phyloP scores from a whole-genome alignment of 2,113 vertebrate genomes.

The Haliaeetus leucogaster region DNA sequence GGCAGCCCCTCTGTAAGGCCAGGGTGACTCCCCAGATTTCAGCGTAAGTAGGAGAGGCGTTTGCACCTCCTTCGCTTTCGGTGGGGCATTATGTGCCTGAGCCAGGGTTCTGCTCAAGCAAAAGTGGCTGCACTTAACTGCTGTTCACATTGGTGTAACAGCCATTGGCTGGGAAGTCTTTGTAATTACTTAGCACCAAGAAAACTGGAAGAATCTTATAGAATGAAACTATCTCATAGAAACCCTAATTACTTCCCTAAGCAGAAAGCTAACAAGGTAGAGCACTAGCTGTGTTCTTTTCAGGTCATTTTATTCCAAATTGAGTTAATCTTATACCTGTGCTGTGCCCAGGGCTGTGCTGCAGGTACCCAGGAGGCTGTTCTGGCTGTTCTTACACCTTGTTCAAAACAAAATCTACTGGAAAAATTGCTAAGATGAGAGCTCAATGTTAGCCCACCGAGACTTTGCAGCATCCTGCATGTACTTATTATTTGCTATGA shows the following conservation, averaged over 20 bases:
- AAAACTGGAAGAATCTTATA: background rate
- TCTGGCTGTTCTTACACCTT: background rate
- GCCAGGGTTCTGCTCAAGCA: background rate
- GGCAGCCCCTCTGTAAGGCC: background rate
- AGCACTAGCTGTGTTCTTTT: background rate
- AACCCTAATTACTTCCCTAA: background rate
- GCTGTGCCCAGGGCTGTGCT: background rate
- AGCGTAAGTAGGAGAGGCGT: accelerated
- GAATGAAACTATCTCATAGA: background rate
- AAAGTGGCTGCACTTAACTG: background rate
- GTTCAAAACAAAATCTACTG: background rate
- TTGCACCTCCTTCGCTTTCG: background rate
- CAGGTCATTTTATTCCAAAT: background rate
- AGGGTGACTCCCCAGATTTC: background rate
- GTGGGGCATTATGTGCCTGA: background rate
- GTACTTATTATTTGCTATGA: slow-evolving; percentile 7
- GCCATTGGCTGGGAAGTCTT: background rate
- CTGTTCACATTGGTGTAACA: background rate
- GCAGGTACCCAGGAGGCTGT: background rate
- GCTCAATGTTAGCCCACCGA: background rate
- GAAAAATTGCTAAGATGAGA: background rate
- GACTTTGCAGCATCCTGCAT: background rate
- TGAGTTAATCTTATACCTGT: background rate
- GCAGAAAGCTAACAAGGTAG: background rate
- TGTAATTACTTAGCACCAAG: background rate